Conservation (phyloP, 2,113 vertebrate species). For the Neolamprologus sp. region DNA sequence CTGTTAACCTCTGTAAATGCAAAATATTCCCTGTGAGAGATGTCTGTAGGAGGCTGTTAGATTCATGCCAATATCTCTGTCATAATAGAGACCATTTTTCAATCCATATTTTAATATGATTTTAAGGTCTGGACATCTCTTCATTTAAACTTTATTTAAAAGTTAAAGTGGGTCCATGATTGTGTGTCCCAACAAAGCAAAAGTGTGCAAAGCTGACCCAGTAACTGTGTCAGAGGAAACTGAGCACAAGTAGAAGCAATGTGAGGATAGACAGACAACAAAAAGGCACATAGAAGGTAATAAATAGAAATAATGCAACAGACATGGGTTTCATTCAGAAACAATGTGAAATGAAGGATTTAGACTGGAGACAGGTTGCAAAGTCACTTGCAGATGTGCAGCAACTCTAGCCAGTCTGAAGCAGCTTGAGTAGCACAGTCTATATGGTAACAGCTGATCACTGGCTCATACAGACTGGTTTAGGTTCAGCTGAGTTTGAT, state of each 20-base stretch:
- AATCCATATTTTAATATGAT: background rate
- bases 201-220: background rate
- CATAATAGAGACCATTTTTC: background rate
- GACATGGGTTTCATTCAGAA: background rate
- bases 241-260: background rate
- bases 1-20: background rate
- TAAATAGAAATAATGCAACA: background rate
- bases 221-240: background rate
- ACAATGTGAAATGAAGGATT: background rate
- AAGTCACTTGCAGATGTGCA: background rate
- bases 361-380: background rate
- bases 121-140: background rate
- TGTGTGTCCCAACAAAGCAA: background rate
- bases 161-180: background rate
- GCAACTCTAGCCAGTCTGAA: background rate
- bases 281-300: background rate
- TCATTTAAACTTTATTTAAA: background rate
- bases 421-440: background rate
- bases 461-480: background rate
- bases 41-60: constrained; percentile 17
- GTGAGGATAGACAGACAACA: background rate
- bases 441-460: background rate
- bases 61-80: background rate
- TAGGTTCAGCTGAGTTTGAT: background rate
- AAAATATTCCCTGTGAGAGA: constrained; percentile 7